Conservation (phyloP, 2,797 vertebrate species). For the Myotis myotis region DNA sequence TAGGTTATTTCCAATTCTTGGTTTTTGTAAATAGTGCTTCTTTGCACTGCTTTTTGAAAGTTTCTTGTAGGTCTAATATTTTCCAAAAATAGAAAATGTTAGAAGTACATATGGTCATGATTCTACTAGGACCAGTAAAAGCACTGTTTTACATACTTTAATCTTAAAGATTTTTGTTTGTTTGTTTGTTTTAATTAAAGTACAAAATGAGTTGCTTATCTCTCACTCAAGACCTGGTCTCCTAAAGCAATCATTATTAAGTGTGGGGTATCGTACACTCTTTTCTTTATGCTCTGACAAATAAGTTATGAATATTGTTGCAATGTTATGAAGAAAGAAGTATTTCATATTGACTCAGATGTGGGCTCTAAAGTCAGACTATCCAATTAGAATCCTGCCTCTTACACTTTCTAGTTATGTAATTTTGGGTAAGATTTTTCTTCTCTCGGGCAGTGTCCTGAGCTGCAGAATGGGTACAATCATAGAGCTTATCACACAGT, state of each 20-base stretch:
- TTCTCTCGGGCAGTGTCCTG: background rate
- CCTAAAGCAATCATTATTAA: background rate
- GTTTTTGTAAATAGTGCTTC: background rate
- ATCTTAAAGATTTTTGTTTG: background rate
- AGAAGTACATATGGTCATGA: background rate
- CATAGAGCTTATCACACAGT: background rate
- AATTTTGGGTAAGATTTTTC: background rate
- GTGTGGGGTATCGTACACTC: background rate
- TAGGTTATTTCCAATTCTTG: background rate
- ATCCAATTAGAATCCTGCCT: background rate
- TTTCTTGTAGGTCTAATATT: background rate
- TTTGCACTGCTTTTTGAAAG: background rate
- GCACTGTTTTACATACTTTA: background rate
- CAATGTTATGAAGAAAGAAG: background rate
- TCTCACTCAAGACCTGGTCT: background rate
- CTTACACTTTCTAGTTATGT: background rate
- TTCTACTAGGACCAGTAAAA: background rate
- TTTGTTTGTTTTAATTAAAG: background rate
- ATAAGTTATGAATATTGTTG: background rate
- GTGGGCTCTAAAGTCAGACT: background rate
- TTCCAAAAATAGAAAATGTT: conserved; percentile 34
- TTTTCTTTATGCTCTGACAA: background rate
- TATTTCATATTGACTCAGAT: background rate
- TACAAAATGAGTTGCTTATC: background rate
- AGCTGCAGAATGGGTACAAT: background rate